A percentile compares a stretch with the other conserved stretches of the same genome.
Evolutionary conservation across 2,797 vertebrate species (phyloP).

Genomic region (Eremophila alpestris): DNA sequence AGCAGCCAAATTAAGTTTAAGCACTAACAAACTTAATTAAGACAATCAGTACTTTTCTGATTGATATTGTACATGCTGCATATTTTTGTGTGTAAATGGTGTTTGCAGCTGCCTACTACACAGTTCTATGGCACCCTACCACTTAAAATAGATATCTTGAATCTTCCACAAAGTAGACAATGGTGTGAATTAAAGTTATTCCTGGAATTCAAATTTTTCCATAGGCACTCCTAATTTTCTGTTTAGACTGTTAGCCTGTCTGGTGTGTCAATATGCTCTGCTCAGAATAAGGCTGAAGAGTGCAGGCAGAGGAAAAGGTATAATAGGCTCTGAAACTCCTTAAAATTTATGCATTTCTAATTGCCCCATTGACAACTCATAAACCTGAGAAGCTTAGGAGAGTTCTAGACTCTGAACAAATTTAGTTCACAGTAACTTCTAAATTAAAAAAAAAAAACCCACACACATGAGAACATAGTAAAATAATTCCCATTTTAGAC

Average conservation of each 20-base stretch:
- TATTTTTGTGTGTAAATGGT: background rate
- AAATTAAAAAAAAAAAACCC: background rate
- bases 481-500: background rate
- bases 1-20: background rate
- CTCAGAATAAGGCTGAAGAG: background rate
- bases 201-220: background rate
- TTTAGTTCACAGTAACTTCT: background rate
- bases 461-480: rapidly evolving
- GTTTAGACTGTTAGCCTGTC: background rate
- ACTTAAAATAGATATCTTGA: background rate
- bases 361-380: background rate
- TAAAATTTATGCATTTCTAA: background rate
- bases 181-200: background rate
- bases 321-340: background rate
- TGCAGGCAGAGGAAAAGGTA: background rate
- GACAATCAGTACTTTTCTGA: background rate
- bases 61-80: background rate
- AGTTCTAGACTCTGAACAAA: background rate
- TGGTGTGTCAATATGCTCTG: background rate
- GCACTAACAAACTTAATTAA: background rate
- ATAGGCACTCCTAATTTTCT: background rate
- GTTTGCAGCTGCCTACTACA: background rate
- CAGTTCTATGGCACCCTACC: background rate
- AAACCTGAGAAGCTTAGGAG: background rate
- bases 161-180: background rate